phyloP scores from a whole-genome alignment of 2,113 vertebrate genomes.

The Daboia siamensis region DNA sequence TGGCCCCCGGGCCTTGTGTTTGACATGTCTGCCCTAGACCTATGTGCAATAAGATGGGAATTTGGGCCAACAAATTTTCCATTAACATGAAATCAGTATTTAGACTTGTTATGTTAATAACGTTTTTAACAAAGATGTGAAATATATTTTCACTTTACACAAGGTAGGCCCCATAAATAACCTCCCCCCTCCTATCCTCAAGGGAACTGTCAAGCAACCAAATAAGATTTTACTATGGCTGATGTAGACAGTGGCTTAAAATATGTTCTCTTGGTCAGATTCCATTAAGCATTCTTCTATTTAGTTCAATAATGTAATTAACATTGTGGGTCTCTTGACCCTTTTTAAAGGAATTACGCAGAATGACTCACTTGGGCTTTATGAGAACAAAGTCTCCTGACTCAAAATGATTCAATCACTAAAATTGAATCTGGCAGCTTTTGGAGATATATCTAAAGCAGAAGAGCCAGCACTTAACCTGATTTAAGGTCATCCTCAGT shows the following conservation, averaged over 20 bases:
- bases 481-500: constrained; percentile 72
- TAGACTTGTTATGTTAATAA: neutral
- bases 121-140: constrained; percentile 5
- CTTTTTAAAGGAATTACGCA: constrained; percentile 76
- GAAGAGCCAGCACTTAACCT: constrained; percentile 73
- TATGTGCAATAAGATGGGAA: neutral
- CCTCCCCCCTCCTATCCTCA: neutral
- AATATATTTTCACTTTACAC: neutral
- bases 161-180: neutral
- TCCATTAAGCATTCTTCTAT: constrained; percentile 65
- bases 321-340: constrained; percentile 69
- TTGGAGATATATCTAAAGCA: constrained; percentile 63
- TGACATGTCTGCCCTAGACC: too few species aligned
- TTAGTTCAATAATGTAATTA: constrained; percentile 74
- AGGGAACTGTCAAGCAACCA: constrained; percentile 2
- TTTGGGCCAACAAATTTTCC: neutral
- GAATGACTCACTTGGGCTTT: constrained; percentile 76
- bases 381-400: constrained; percentile 65
- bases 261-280: constrained; percentile 58
- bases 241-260: constrained; percentile 40
- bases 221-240: constrained; percentile 37
- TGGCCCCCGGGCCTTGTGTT: too few species aligned
- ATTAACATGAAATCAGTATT: too few species aligned
- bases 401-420: constrained; percentile 75
- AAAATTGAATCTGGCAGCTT: constrained; percentile 75